These are phyloP conservation scores for Clupea harengus DNA, from an alignment of 2,113 vertebrate species.

Conservation along the genomic window DNA sequence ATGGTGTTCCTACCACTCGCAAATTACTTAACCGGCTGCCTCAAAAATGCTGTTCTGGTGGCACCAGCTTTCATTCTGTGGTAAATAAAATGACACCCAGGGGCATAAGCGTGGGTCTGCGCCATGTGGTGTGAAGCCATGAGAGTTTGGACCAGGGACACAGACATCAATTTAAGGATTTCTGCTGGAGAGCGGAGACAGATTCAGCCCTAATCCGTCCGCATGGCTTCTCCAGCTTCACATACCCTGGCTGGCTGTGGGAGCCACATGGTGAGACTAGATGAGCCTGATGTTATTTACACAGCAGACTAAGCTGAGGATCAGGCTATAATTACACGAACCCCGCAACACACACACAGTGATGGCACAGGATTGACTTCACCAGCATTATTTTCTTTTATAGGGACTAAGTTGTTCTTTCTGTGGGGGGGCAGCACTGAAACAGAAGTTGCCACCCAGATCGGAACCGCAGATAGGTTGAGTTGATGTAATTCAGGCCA, in stretches of 20 bases:
- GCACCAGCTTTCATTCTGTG: background rate
- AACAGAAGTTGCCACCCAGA: background rate
- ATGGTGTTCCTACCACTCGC: background rate
- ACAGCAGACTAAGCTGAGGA: background rate
- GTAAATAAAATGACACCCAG: background rate
- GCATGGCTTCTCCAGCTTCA: background rate
- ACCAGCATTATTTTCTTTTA: background rate
- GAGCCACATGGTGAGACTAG: background rate
- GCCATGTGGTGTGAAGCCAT: background rate
- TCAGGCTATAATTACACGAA: background rate
- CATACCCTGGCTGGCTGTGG: background rate
- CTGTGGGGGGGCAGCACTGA: background rate
- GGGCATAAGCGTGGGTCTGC: background rate
- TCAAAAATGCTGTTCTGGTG: background rate
- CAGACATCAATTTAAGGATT: background rate
- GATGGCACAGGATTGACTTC: background rate
- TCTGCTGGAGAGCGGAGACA: background rate
- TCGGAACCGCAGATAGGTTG: background rate
- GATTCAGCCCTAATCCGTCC: background rate
- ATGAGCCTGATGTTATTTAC: constrained; percentile 1
- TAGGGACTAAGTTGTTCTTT: background rate
- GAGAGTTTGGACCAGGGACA: background rate
- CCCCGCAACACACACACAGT: constrained; percentile 10
- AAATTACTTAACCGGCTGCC: background rate
- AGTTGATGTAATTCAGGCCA: background rate